These are phyloP conservation scores for Hiodon tergisus DNA, from an alignment of 2,113 vertebrate genomes.

Conservation along the genomic window DNA sequence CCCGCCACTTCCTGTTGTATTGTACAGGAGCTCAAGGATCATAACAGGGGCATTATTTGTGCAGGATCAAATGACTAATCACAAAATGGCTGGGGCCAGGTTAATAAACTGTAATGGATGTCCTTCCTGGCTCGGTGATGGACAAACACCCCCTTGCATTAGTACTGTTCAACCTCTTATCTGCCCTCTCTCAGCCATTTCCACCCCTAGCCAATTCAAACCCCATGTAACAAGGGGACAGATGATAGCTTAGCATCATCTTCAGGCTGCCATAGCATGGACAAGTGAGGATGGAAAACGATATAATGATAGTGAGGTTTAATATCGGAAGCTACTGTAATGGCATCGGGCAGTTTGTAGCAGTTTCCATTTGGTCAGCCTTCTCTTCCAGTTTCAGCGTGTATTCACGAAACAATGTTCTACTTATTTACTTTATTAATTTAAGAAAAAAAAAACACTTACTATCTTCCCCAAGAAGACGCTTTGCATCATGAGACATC, in stretches of 20 bases:
- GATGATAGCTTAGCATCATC: background rate
- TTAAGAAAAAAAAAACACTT: too few species aligned
- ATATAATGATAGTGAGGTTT: too few species aligned
- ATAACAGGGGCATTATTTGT: constrained; percentile 7
- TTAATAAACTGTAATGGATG: constrained; percentile 16
- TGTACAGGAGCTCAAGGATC: background rate
- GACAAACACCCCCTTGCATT: constrained; percentile 16
- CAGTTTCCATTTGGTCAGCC: too few species aligned
- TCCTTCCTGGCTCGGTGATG: constrained; percentile 15
- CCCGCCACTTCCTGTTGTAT: background rate
- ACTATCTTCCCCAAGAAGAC: too few species aligned
- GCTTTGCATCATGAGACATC: too few species aligned
- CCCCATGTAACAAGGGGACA: background rate
- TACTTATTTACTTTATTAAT: too few species aligned
- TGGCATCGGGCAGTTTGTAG: background rate
- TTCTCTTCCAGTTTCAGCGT: too few species aligned
- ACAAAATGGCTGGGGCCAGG: constrained; percentile 17
- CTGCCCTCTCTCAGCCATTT: background rate
- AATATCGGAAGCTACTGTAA: too few species aligned
- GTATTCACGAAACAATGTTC: too few species aligned
- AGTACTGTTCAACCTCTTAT: background rate
- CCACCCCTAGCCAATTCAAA: background rate
- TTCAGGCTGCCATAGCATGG: background rate
- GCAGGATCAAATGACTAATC: constrained; percentile 18
- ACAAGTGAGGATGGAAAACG: too few species aligned